Evolutionary conservation across 2,888 invertebrate species (phyloP).

Genomic region (Formica aserva): DNA sequence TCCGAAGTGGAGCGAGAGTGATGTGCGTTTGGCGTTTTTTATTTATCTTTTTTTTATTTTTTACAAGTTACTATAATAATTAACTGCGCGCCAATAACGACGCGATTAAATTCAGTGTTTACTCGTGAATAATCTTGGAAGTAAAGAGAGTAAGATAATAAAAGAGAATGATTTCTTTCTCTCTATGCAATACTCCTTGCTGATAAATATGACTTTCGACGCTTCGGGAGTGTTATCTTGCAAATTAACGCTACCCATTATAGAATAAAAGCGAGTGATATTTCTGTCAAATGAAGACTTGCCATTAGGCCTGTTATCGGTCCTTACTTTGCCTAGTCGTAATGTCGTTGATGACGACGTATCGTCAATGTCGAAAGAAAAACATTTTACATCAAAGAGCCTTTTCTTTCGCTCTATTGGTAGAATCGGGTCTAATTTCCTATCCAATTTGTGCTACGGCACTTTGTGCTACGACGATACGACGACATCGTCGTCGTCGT

Average conservation of each 20-base stretch:
- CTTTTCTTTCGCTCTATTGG: conserved; percentile 38
- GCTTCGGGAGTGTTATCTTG: background rate
- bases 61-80: background rate
- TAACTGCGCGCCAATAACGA: background rate
- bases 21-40: background rate
- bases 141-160: background rate
- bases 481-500: background rate
- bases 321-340: background rate
- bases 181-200: background rate
- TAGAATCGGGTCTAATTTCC: conserved; percentile 38
- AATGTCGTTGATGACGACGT: conserved; percentile 7
- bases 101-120: background rate
- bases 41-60: background rate
- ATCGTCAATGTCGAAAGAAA: conserved; percentile 33
- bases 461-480: background rate
- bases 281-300: background rate
- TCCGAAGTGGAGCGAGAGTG: conserved; percentile 18
- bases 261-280: background rate
- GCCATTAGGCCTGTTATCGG: conserved; percentile 1
- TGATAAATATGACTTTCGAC: background rate
- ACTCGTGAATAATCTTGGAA: background rate
- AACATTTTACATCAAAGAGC: conserved; percentile 37
- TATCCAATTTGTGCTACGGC: conserved; percentile 37
- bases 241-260: background rate
- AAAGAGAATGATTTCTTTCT: background rate